Evolutionary conservation across 2,113 vertebrate species (phyloP).

Genomic region (Poicephalus gulielmi): DNA sequence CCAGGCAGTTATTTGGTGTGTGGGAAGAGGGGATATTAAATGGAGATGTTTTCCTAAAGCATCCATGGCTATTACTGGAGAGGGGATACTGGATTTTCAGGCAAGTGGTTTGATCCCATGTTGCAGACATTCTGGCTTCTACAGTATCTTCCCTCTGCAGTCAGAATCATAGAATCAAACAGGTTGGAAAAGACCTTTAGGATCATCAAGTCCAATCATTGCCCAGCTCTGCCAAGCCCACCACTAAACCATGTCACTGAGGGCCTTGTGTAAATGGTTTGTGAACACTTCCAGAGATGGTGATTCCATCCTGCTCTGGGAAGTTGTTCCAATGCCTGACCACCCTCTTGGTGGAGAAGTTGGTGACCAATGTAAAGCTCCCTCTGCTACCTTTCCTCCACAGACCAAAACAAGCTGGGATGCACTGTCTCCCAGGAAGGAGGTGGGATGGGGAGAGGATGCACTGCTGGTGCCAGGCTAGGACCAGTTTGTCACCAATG

Average conservation of each 20-base stretch:
- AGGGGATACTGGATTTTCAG: fast-evolving
- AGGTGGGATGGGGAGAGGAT: background rate
- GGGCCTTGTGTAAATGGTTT: background rate
- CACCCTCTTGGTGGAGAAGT: background rate
- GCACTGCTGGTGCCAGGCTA: background rate
- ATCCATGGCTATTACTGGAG: background rate
- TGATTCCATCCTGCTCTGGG: background rate
- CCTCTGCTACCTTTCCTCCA: background rate
- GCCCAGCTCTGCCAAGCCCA: background rate
- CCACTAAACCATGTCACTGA: background rate
- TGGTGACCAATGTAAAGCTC: background rate
- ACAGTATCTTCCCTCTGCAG: background rate
- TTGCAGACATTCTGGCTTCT: background rate
- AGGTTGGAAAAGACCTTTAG: background rate
- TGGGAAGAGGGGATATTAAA: background rate
- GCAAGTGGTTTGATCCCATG: background rate
- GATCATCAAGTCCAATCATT: background rate
- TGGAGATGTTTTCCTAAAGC: background rate
- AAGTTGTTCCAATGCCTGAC: background rate
- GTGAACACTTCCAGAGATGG: background rate
- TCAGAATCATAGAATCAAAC: background rate
- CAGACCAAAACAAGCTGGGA: background rate
- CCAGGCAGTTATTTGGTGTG: background rate
- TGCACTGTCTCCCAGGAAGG: background rate
- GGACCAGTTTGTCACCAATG: background rate